Evolutionary conservation across 2,113 vertebrate species (phyloP), one percentile per base, ranked within the genome.

Genomic region (Oreochromis niloticus): DNA sequence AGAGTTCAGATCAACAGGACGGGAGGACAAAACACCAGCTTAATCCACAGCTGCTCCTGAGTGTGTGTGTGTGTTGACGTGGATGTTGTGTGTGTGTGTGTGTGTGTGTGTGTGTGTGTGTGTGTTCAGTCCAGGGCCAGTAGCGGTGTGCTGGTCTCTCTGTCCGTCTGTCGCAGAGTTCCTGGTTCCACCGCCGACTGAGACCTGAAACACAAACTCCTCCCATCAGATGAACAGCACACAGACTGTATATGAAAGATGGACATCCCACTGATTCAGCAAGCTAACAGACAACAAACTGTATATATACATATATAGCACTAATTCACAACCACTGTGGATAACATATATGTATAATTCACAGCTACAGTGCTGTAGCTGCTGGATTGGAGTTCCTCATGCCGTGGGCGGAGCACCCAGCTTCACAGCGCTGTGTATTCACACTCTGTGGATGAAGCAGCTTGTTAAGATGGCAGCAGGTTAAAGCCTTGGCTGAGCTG

Each of bases 121-220:
- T 56, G 85, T 48, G 71, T 82, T 94, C 85, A 95, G 92, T 95
- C 94, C 91, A 95, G 92, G 41, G 94, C 93, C 52, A 95, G 86
- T 1, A 95, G 90, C 1, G 94, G 93, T 1, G 95, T 94, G 88
- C 93, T 94, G 34, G 92, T 95, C 52, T 94, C 95, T 90, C 92
- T 81, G 68, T 93, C 93, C 2, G 75, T 93, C 73, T 90, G 93
- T 46, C 93, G 85, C 2, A 95, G 92, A 22, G 85, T 91, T 83
- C 86, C 95, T 34, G 93, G 79, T 85, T 94, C 93, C 66, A 91
- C 93, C 3, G 36, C 92, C 2, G 95, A 95, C 93, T 94, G 95
- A 88, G 95, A 95, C 90, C 95, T 95, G 90, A 30, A 88, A 85
- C 75, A 71, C 46, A 93, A 16, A 82, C 63, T 16, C 34, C 10